Evolutionary conservation across 2,797 vertebrate genomes (phyloP), one percentile per base, ranked within the genome.

Genomic region (Muscicapa comitata): DNA sequence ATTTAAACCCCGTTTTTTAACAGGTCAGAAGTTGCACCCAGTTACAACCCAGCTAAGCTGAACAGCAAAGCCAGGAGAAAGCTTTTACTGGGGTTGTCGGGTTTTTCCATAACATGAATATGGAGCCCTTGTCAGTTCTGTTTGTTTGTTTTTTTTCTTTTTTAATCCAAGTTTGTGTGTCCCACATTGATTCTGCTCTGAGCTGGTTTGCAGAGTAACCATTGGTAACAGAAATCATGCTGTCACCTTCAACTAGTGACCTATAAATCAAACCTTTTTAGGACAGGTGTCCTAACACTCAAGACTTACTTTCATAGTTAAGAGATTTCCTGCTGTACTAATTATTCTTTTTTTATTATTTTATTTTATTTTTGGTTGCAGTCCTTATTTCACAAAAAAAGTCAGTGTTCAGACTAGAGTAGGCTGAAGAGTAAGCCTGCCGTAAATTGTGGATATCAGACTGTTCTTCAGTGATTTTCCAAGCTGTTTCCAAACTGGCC

Each of bases 251-350:
- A 82, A 87, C 95, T 94, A 79, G 79, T 86, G 76, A 54, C 63
- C 61, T 84, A 26, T 50, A 68, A 94, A 85, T 88, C 57, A 94
- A 74, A 71, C 85, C 38, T 74, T 55, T 40, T 67, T 87, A 54
- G 78, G 83, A 80, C 68, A 68, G n/a, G 37, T 82, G 91, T 95
- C 73, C 90, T 94, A 82, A 74, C 29, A 33, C 37, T 88, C 85
- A 45, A 86, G 83, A 90, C 67, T 95, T 90, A 81, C 70, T 95
- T 95, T 88, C 83, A 96, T 87, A 94, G 84, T 89, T 94, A 55
- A 87, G 95, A 94, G 92, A 88, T 91, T 92, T 94, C 81, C 88
- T 96, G 88, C 92, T 96, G 93, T 96, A 94, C 71, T 95, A 93
- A 90, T 79, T 72, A 89, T 53, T 81, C 9, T 75, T 29, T 11